phyloP scores from a whole-genome alignment of 2,797 vertebrate species.

The Crocidura indochinensis region DNA sequence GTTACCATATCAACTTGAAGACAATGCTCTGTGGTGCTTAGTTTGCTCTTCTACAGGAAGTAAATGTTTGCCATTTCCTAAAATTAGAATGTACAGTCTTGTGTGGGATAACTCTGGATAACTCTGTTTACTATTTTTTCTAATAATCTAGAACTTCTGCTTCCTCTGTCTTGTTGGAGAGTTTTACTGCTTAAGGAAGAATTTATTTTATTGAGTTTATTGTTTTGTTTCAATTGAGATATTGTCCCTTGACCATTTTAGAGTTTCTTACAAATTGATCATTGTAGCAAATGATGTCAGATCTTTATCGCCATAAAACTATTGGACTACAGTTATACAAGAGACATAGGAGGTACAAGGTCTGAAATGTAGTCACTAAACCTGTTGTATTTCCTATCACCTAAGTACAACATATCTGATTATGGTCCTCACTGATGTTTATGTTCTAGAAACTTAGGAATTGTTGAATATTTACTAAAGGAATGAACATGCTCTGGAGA shows the following conservation, averaged over 20 bases:
- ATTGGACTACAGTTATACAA: background rate
- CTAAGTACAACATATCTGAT: background rate
- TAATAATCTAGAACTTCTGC: slow-evolving; percentile 24
- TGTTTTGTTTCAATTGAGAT: background rate
- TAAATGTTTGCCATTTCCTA: background rate
- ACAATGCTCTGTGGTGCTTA: background rate
- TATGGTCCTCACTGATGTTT: background rate
- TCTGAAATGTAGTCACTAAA: background rate
- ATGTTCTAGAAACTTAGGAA: background rate
- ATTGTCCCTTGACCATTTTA: background rate
- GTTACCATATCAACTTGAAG: background rate
- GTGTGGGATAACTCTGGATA: background rate
- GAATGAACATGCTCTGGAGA: background rate
- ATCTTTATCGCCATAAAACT: background rate
- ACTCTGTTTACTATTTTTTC: background rate
- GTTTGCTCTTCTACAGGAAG: background rate
- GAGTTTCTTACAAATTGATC: background rate
- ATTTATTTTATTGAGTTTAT: background rate
- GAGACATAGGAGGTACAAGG: background rate
- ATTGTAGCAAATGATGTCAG: background rate
- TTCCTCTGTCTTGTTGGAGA: background rate
- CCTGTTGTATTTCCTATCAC: background rate
- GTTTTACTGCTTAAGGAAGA: background rate
- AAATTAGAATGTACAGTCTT: background rate
- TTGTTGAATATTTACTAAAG: slow-evolving; percentile 26